Evolutionary conservation across 2,888 invertebrate genomes (phyloP), one percentile per base, ranked within the genome.

Genomic region (Leptinotarsa juncta): DNA sequence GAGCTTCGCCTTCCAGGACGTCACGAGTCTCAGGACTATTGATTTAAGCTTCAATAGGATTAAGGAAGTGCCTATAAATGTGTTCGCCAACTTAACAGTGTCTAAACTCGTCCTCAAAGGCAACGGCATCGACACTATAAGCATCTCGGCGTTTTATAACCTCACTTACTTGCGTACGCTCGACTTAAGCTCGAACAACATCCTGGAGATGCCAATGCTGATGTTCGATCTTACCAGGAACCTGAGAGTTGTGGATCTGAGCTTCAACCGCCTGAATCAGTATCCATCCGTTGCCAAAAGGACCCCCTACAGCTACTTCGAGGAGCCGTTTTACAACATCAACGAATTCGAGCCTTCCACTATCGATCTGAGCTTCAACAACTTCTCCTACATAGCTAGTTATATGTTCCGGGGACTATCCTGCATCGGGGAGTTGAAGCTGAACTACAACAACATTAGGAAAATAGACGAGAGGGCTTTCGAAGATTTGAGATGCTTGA

Each of bases 301-400:
- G 65, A 50, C 65, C 20, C 71, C 78, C 12, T 73, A 74, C 16
- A 72, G 74, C 14, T 80, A 78, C 49, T 83, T 83, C 67, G 75
- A 75, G 53, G 75, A 78, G 68, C 70, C 81, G 12, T 82, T 81
- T 67, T 20, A 51, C 15, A 73, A 76, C 50, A 66, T 62, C 10
- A 65, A 72, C 42, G 49, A 67, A 23, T n/a, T 42, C 7, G 73
- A 75, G 48, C 18, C 67, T 12, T 75, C 79, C 16, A 12, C 75
- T 14, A 76, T 83, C 51, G 80, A 83, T 69, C 76, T 83, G 53
- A 81, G 81, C 51, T 16, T 66, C 67, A 83, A 83, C 70, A 78
- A 80, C 66, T 74, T 82, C 67, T 78, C 77, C 10, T 76, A 48
- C 51, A 77, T 82, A 57, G 73, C 77, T 49, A 71, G 72, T 14